A percentile compares a stretch with the other conserved stretches of the same genome.
Conservation (phyloP, 2,113 vertebrate genomes). For the Tinamus guttatus region DNA sequence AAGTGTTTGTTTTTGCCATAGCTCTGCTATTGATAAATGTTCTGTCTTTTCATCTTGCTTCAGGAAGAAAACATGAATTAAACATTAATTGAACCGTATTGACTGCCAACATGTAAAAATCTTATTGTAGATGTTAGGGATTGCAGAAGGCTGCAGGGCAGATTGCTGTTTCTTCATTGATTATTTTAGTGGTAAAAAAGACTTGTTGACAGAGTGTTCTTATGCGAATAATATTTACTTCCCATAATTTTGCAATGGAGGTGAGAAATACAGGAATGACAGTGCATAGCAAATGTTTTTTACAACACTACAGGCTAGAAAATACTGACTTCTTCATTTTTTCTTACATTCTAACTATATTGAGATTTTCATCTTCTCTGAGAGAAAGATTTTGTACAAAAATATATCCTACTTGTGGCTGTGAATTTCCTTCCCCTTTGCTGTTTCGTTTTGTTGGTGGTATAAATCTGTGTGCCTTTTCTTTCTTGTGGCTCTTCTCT, state of each 20-base stretch:
- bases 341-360: neutral
- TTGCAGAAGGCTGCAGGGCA: slow-evolving; percentile 47
- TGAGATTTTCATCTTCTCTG: neutral
- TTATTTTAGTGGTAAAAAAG: slow-evolving; percentile 58
- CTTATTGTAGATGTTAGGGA: slow-evolving; percentile 55
- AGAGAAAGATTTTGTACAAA: neutral
- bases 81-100: slow-evolving; percentile 74
- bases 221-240: slow-evolving; percentile 51
- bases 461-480: slow-evolving; percentile 6
- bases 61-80: slow-evolving; percentile 72
- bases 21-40: slow-evolving; percentile 59
- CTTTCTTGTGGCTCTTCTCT: slow-evolving; percentile 20
- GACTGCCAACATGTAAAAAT: slow-evolving; percentile 66
- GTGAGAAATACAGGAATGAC: neutral
- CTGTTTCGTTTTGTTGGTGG: neutral
- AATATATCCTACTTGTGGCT: neutral
- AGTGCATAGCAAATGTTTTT: neutral
- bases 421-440: neutral
- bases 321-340: neutral
- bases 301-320: neutral
- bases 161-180: slow-evolving; percentile 64
- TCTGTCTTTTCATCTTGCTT: slow-evolving; percentile 72
- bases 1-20: slow-evolving; percentile 61
- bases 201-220: slow-evolving; percentile 64
- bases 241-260: slow-evolving; percentile 9